Evolutionary conservation across 2,888 invertebrate genomes (phyloP), one percentile per base, ranked within the genome.

Genomic region (Antheraea yamamai): DNA sequence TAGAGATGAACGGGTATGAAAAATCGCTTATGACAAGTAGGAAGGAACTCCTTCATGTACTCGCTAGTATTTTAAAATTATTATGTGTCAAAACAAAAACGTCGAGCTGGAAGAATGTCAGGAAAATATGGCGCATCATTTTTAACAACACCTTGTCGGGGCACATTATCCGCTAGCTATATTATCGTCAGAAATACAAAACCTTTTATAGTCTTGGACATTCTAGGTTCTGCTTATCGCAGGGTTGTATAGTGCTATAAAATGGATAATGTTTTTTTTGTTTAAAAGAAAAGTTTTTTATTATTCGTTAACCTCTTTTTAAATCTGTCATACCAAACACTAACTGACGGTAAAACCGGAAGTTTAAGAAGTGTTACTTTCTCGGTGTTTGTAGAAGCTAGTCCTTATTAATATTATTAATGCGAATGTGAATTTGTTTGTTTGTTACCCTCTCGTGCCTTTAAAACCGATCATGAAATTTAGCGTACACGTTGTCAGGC

Each of bases 61-160:
- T 66, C 2, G 64, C 26, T 66, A 35, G 52, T 55, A n/a, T 74
- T 39, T 18, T 51, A 30, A 58, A 58, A 74, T 55, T 58, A 74
- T 74, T 58, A 55, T n/a, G 68, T 30, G 70, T 74, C 68, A 68
- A 35, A 23, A 55, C 52, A 68, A 52, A 30, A 68, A n/a, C 30
- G 23, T 35, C 23, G 35, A 35, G 39, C 73, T 75, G 77, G 78
- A 78, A 73, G 72, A 35, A 52, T 58, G 66, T 75, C 74, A 58
- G 73, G 76, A 81, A 85, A 80, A 82, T 79, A 84, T 83, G 80
- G 78, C 75, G 75, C 66, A 72, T 76, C 76, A 82, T 85, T 84
- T 82, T 81, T 83, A 78, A 79, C 78, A 77, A 75, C 75, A 76
- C 75, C 76, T 76, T 72, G 68, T 72, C 72, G 74, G 78, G 70